These are phyloP conservation scores for Geotrypetes seraphini DNA, from an alignment of 2,797 vertebrate species.

Conservation along the genomic window DNA sequence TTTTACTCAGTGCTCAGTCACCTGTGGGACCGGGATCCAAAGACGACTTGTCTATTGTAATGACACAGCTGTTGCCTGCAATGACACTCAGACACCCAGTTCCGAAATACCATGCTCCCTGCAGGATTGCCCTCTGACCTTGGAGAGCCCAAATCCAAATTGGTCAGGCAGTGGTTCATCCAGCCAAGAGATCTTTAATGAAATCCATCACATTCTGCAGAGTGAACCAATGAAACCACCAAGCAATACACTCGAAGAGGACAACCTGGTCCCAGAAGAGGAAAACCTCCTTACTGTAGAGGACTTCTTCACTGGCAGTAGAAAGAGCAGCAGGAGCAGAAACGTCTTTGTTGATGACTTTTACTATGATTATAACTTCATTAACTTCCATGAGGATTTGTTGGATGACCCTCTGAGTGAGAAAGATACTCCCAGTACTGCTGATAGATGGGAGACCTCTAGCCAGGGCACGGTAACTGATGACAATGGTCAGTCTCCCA, in stretches of 20 bases:
- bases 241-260: conserved; percentile 29
- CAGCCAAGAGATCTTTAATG: conserved; percentile 71
- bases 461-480: not conserved
- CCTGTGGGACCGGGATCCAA: conserved; percentile 65
- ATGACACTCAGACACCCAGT: conserved; percentile 50
- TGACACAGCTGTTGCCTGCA: conserved; percentile 53
- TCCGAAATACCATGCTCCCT: conserved; percentile 31
- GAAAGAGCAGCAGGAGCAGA: conserved; percentile 28
- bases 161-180: conserved; percentile 83
- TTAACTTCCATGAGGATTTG: conserved; percentile 89
- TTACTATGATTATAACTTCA: conserved; percentile 97
- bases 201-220: conserved; percentile 53
- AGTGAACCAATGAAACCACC: conserved; percentile 10
- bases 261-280: too few relatives aligned
- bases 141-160: conserved; percentile 44
- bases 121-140: too few relatives aligned
- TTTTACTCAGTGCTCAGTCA: conserved; percentile 68
- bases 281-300: conserved; percentile 49
- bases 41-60: conserved; percentile 63
- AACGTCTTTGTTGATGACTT: conserved; percentile 80
- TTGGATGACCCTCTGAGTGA: conserved; percentile 53
- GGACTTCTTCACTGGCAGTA: conserved; percentile 50
- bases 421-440: not conserved
- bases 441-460: not conserved
- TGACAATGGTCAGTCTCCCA: not conserved